A percentile compares a stretch with the other conserved stretches of the same genome.
phyloP scores from a whole-genome alignment of 35 echinoderm and acorn worm genomes.

The Ophiothrix spiculata region DNA sequence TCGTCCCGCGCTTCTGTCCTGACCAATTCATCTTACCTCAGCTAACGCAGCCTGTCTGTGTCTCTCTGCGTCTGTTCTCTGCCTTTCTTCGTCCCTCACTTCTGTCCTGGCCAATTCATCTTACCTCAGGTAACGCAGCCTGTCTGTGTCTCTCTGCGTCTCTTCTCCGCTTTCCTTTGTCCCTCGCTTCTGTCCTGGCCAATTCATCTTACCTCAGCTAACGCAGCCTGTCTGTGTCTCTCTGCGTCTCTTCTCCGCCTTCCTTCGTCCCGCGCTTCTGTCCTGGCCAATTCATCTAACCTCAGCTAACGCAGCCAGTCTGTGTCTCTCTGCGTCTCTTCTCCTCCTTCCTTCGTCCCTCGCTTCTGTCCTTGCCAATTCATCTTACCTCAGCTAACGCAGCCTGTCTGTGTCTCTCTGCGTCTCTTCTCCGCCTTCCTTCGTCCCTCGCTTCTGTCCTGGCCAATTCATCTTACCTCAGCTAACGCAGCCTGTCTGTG shows the following conservation, averaged over 20 bases:
- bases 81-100: neutral
- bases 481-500: slow-evolving; percentile 23
- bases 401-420: slow-evolving; percentile 29
- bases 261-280: neutral
- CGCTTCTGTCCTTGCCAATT: too few relatives aligned
- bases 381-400: slow-evolving; percentile 23
- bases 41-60: neutral
- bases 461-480: slow-evolving; percentile 36
- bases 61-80: neutral
- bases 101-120: too few relatives aligned
- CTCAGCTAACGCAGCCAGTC: slow-evolving; percentile 11
- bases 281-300: neutral
- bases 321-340: slow-evolving; percentile 14
- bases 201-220: too few relatives aligned
- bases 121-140: slow-evolving; percentile 17
- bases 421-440: neutral
- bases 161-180: neutral
- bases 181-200: slow-evolving; percentile 26
- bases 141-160: slow-evolving; percentile 28
- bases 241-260: neutral
- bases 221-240: neutral
- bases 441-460: slow-evolving; percentile 31
- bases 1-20: neutral
- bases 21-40: neutral
- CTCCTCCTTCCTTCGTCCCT: neutral